A percentile compares a stretch with the other conserved stretches of the same genome.
These are phyloP conservation scores for Pituophis catenifer DNA, from an alignment of 2,113 vertebrate genomes.

Conservation along the genomic window DNA sequence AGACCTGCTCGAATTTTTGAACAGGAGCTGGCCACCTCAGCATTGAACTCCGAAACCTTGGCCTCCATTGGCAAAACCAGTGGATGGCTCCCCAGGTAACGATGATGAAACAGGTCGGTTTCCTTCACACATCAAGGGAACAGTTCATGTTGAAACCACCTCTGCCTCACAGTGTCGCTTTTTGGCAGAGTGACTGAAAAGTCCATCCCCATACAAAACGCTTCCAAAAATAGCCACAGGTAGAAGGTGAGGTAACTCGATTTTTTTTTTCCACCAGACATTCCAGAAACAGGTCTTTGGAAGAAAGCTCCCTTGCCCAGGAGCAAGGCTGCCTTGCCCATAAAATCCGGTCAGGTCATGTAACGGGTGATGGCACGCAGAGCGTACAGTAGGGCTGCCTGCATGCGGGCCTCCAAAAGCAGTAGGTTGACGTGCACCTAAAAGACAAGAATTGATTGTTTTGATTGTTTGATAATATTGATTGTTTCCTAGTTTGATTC, in stretches of 20 bases:
- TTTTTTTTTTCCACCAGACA: not conserved
- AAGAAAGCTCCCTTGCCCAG: not conserved
- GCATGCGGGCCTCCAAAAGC: slow-evolving; percentile 90
- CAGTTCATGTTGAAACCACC: not conserved
- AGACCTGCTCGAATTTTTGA: too few species aligned
- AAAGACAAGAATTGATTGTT: not conserved
- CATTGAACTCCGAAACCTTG: not conserved
- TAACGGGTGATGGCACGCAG: slow-evolving; percentile 82
- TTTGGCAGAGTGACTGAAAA: slow-evolving; percentile 19
- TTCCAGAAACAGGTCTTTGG: not conserved
- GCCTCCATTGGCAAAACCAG: not conserved
- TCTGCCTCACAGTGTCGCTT: not conserved
- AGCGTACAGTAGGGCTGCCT: slow-evolving; percentile 89
- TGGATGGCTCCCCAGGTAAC: not conserved
- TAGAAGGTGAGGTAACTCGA: not conserved
- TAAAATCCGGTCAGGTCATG: slow-evolving; percentile 71
- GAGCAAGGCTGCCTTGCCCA: not conserved
- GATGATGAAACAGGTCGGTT: not conserved
- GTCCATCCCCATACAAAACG: not conserved
- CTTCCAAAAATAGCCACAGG: not conserved
- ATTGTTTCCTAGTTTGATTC: too few species aligned
- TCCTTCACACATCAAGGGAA: slow-evolving; percentile 1
- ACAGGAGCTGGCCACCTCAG: not conserved
- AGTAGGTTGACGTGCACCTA: slow-evolving; percentile 94
- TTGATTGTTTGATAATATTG: too few species aligned